These are phyloP conservation scores for Prionailurus viverrinus DNA, from an alignment of 2,113 vertebrate species.

Conservation along the genomic window DNA sequence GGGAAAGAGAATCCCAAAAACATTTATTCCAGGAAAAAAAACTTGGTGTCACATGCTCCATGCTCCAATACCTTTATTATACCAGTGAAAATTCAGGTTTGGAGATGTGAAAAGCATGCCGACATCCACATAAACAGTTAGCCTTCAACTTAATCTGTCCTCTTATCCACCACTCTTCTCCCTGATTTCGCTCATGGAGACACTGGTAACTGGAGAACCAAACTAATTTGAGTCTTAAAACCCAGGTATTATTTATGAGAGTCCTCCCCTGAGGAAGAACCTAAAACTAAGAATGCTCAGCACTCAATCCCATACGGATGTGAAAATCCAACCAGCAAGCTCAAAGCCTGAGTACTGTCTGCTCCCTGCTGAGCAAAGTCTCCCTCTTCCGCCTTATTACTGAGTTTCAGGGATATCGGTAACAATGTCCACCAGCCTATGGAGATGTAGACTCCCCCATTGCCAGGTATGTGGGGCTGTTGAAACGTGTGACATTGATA, in stretches of 20 bases:
- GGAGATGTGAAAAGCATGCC: neutral
- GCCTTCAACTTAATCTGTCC: neutral
- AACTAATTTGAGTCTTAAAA: neutral
- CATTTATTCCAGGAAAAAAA: constrained; percentile 47
- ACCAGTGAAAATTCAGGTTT: neutral
- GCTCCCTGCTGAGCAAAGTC: neutral
- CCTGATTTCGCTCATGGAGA: neutral
- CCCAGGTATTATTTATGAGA: neutral
- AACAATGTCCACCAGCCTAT: too few relatives aligned
- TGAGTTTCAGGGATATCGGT: neutral
- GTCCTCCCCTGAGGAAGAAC: neutral
- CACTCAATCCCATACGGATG: neutral
- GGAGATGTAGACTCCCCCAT: neutral
- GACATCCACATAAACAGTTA: neutral
- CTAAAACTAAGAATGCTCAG: neutral
- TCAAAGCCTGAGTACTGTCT: neutral
- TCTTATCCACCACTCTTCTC: too few relatives aligned
- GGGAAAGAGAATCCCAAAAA: constrained; percentile 6
- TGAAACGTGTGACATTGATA: neutral
- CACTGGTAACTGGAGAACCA: neutral
- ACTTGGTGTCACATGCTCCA: neutral
- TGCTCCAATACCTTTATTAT: neutral
- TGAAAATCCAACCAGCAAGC: neutral
- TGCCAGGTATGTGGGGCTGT: neutral
- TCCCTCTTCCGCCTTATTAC: neutral